Conservation (phyloP, 2,113 vertebrate species). For the Ciconia maguari region DNA sequence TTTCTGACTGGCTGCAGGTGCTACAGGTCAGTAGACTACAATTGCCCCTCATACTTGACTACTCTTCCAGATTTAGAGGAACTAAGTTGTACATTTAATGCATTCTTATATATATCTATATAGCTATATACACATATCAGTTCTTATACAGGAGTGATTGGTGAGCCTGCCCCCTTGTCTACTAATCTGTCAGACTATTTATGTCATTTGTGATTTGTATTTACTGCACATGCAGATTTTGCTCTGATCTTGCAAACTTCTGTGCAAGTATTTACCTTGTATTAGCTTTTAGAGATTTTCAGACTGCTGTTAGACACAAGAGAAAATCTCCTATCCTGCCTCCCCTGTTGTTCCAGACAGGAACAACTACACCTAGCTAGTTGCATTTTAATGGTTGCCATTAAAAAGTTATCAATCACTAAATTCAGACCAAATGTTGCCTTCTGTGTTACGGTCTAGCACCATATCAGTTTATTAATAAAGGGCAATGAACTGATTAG, state of each 20-base stretch:
- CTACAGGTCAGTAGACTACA: constrained; percentile 9
- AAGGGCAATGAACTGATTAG: neutral
- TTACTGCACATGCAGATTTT: neutral
- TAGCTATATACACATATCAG: neutral
- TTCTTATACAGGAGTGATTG: neutral
- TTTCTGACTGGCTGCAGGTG: neutral
- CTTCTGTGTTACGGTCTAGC: neutral
- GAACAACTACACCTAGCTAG: neutral
- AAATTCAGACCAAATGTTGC: neutral
- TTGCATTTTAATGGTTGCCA: neutral
- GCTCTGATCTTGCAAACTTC: neutral
- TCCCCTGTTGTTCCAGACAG: neutral
- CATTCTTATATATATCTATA: neutral
- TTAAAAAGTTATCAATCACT: neutral
- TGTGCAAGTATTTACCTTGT: neutral
- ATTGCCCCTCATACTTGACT: neutral
- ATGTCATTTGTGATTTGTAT: neutral
- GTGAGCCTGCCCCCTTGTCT: neutral
- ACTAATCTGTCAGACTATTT: neutral
- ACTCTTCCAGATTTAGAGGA: neutral
- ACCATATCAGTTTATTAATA: neutral
- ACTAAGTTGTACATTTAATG: neutral
- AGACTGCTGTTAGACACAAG: neutral
- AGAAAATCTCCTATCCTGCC: neutral
- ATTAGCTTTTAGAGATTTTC: constrained; percentile 7